phyloP scores from a whole-genome alignment of 2,888 invertebrate genomes.

The Caenorhabditis macrosperma region DNA sequence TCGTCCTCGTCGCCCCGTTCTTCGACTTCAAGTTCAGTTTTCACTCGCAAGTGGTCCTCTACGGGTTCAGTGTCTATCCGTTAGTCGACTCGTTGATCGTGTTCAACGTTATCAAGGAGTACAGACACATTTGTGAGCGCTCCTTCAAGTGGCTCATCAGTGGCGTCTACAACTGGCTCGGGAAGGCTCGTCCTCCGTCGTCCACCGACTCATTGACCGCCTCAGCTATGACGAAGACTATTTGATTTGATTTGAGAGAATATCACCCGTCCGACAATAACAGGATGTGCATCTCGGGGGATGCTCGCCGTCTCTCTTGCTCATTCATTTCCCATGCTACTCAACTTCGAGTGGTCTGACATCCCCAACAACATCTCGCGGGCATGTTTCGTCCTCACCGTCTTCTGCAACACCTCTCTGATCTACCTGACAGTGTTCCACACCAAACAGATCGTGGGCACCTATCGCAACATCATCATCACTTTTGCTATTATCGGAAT shows the following conservation, averaged over 20 bases:
- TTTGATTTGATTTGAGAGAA: too few relatives aligned
- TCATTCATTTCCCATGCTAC: not conserved
- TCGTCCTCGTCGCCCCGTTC: conserved; percentile 12
- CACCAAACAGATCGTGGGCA: conserved; percentile 5
- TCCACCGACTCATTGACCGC: too few relatives aligned
- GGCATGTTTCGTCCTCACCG: conserved; percentile 13
- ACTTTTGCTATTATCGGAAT: conserved; percentile 16
- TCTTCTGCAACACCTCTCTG: conserved; percentile 7
- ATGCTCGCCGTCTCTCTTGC: not conserved
- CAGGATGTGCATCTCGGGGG: not conserved
- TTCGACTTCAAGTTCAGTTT: conserved; percentile 28
- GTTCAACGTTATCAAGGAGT: not conserved
- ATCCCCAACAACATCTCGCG: conserved; percentile 3
- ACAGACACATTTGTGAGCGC: not conserved
- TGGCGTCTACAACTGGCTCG: not conserved
- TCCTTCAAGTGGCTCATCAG: not conserved
- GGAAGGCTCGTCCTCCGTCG: not conserved
- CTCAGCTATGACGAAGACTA: too few relatives aligned
- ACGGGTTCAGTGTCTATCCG: conserved; percentile 26
- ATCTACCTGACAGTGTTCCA: conserved; percentile 9
- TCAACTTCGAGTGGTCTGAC: not conserved
- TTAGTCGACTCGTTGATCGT: conserved; percentile 11
- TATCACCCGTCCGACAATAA: too few relatives aligned
- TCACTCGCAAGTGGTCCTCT: conserved; percentile 4
- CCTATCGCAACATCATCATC: conserved; percentile 20